Percentiles rank a stretch among this genome's conserved stretches.
Conservation (phyloP, 2,797 vertebrate species). For the Manis pentadactyla region DNA sequence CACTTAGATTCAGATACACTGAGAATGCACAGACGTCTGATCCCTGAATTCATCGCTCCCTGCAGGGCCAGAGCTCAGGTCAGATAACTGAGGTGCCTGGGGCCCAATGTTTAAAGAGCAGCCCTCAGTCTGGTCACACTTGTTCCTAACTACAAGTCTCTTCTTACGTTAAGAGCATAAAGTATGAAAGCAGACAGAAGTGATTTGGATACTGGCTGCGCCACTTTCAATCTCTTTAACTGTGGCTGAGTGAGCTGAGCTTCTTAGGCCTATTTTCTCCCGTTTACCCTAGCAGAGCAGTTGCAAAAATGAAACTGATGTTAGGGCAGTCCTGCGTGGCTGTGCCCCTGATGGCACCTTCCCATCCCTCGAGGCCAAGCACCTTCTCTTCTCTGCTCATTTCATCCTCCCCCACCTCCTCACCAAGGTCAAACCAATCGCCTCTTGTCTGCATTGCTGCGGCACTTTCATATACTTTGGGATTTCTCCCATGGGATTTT, state of each 20-base stretch:
- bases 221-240: not conserved
- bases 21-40: not conserved
- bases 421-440: not conserved
- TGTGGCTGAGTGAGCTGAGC: not conserved
- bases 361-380: not conserved
- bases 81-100: not conserved
- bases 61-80: not conserved
- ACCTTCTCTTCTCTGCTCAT: not conserved
- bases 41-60: not conserved
- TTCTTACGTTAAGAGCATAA: not conserved
- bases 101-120: not conserved
- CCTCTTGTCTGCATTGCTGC: not conserved
- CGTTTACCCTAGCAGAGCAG: not conserved
- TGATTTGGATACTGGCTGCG: not conserved
- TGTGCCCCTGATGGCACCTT: no score
- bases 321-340: accelerated
- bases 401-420: not conserved
- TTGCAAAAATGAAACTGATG: not conserved
- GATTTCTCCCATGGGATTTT: not conserved
- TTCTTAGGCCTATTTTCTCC: not conserved
- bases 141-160: not conserved
- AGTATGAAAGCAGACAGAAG: not conserved
- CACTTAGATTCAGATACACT: not conserved
- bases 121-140: not conserved
- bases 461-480: not conserved